These are phyloP conservation scores for Nycticorax nycticorax DNA, from an alignment of 2,113 vertebrate genomes.

Conservation along the genomic window DNA sequence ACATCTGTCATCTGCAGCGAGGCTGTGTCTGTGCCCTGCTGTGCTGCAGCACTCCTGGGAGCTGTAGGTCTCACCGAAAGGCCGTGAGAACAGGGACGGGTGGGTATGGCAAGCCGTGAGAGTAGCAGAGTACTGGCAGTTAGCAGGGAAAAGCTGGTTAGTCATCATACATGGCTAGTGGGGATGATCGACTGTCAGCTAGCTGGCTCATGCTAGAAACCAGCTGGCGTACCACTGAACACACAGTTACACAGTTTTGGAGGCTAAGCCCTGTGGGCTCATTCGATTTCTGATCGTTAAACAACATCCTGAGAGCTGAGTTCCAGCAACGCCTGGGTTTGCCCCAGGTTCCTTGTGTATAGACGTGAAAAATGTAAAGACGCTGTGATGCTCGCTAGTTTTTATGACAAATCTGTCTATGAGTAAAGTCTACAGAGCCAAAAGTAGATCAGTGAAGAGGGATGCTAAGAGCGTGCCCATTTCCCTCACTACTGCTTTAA, in stretches of 20 bases:
- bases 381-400: background rate
- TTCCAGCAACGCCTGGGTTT: background rate
- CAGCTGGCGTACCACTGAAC: background rate
- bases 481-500: background rate
- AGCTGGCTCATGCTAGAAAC: background rate
- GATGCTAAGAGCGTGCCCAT: background rate
- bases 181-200: background rate
- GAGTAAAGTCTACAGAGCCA: background rate
- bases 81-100: background rate
- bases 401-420: background rate
- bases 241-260: background rate
- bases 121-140: background rate
- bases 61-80: background rate
- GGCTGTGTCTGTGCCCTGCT: background rate
- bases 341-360: background rate
- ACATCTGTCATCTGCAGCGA: background rate
- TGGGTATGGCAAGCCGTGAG: rapidly evolving
- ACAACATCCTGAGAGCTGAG: background rate
- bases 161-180: background rate
- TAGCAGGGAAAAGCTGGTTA: background rate
- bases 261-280: background rate
- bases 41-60: background rate
- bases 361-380: background rate
- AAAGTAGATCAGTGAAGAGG: background rate
- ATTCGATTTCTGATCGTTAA: background rate